Evolutionary conservation across 2,797 vertebrate genomes (phyloP).

Genomic region (Huso huso): DNA sequence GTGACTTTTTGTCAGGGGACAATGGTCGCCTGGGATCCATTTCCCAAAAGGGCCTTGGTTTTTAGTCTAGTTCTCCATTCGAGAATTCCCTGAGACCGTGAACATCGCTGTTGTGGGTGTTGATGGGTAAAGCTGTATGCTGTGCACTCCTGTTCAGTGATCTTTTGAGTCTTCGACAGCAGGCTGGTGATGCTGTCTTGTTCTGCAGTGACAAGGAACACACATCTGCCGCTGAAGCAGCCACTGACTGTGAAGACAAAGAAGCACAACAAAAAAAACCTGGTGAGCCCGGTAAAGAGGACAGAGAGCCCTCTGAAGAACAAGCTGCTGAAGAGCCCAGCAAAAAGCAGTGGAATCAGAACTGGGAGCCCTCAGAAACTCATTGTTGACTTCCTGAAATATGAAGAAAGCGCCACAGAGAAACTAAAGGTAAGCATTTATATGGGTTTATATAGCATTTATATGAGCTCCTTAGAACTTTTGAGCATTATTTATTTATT

Average conservation of each 20-base stretch:
- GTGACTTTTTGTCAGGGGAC: too few relatives aligned
- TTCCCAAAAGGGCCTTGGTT: too few relatives aligned
- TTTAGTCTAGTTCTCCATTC: too few relatives aligned
- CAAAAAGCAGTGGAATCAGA: slow-evolving; percentile 37
- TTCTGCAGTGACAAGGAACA: slow-evolving; percentile 69
- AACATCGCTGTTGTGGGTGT: too few relatives aligned
- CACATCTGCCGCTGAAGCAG: slow-evolving; percentile 71
- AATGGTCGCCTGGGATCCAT: too few relatives aligned
- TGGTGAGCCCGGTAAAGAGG: slow-evolving; percentile 67
- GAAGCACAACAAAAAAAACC: slow-evolving; percentile 70
- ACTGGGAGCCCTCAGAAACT: slow-evolving; percentile 57
- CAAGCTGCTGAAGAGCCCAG: slow-evolving; percentile 59
- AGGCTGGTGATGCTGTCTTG: neutral
- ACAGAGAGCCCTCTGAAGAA: slow-evolving; percentile 77
- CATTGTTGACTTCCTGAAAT: slow-evolving; percentile 55
- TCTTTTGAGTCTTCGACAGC: too few relatives aligned
- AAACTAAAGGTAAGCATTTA: slow-evolving; percentile 57
- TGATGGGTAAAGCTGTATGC: too few relatives aligned
- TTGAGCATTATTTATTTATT: too few relatives aligned
- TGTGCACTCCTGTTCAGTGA: too few relatives aligned
- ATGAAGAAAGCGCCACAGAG: slow-evolving; percentile 46
- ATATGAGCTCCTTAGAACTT: too few relatives aligned
- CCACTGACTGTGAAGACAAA: slow-evolving; percentile 57
- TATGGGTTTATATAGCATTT: too few relatives aligned
- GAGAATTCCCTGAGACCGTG: too few relatives aligned